Evolutionary conservation across 30 jellyfish, hydroid and myxozoan species (phyloP).

Genomic region (Aurelia sp.): DNA sequence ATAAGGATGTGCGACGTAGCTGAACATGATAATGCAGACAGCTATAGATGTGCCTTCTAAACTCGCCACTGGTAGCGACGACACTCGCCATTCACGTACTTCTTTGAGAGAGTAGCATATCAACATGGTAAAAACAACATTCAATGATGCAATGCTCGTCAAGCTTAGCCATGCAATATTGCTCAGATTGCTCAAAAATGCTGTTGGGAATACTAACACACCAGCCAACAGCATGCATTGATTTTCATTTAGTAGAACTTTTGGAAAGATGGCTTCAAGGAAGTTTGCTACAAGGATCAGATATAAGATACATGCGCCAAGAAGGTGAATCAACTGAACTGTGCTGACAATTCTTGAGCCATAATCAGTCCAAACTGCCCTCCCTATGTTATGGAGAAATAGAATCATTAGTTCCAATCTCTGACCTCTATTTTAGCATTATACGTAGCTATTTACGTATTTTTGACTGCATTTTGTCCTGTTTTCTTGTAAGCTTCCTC

Average conservation of each 20-base stretch:
- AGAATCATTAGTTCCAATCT: no score
- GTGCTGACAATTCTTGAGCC: constrained; percentile 79
- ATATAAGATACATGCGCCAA: constrained; percentile 87
- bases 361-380: constrained; percentile 69
- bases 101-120: constrained; percentile 38
- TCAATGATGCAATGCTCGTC: constrained; percentile 65
- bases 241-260: constrained; percentile 27
- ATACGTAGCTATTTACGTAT: no score
- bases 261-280: constrained; percentile 66
- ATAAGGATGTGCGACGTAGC: constrained; percentile 90
- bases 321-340: constrained; percentile 70
- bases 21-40: constrained; percentile 77
- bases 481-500: no score
- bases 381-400: constrained; percentile 29
- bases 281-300: constrained; percentile 71
- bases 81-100: constrained; percentile 53
- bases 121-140: constrained; percentile 56
- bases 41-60: constrained; percentile 72
- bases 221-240: constrained; percentile 83
- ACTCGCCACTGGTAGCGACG: constrained; percentile 57
- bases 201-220: constrained; percentile 78
- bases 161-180: constrained; percentile 85
- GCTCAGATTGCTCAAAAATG: constrained; percentile 72
- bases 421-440: no score
- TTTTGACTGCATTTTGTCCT: no score